Conservation (phyloP, 2,888 invertebrate genomes). For the Augiades crinisus region DNA sequence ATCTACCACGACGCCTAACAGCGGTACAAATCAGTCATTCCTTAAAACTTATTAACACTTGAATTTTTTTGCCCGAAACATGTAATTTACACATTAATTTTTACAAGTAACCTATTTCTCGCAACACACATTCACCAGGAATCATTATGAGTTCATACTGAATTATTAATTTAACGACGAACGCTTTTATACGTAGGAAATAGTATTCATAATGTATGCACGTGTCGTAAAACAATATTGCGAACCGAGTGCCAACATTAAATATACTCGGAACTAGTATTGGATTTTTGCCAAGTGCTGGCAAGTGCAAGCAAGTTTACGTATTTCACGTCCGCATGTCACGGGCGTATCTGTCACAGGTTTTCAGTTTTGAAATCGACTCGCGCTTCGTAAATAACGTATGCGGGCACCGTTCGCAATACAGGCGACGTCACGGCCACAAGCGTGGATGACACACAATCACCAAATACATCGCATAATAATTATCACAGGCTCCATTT, state of each 20-base stretch:
- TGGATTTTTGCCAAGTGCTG: slow-evolving; percentile 5
- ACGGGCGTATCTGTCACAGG: neutral
- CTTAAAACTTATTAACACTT: slow-evolving; percentile 59
- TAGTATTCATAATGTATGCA: slow-evolving; percentile 1
- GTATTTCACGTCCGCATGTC: slow-evolving; percentile 1
- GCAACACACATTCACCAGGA: slow-evolving; percentile 26
- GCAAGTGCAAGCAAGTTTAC: neutral
- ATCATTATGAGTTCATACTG: slow-evolving; percentile 7
- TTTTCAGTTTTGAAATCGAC: neutral
- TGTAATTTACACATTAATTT: slow-evolving; percentile 17
- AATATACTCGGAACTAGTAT: neutral
- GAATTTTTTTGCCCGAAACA: slow-evolving; percentile 19
- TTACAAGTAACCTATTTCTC: slow-evolving; percentile 22
- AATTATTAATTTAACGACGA: slow-evolving; percentile 1
- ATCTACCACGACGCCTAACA: slow-evolving; percentile 63
- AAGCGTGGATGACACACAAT: slow-evolving; percentile 12
- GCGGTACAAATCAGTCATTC: slow-evolving; percentile 72
- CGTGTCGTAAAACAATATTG: slow-evolving; percentile 10
- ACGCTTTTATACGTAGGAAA: slow-evolving; percentile 13
- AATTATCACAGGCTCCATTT: slow-evolving; percentile 51
- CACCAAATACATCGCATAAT: slow-evolving; percentile 30
- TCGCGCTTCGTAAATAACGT: neutral
- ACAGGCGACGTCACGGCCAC: neutral
- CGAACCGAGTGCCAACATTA: neutral
- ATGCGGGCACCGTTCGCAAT: neutral